Base-by-base conservation (phyloP, 1,140 invertebrate genomes). In the Drosophila rhopaloa region DNA sequence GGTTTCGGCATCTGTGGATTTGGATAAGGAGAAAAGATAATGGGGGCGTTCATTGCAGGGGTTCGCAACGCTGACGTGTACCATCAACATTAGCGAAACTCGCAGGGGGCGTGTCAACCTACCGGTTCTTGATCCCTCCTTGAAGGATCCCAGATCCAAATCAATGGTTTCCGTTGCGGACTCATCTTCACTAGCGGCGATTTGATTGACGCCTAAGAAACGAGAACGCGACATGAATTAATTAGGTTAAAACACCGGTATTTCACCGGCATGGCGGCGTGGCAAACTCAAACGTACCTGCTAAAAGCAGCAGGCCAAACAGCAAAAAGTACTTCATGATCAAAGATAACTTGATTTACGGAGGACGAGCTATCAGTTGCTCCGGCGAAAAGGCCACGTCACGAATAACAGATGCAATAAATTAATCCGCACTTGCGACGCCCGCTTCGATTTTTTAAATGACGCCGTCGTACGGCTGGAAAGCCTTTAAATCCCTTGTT, bases 71-170 rank as follows among this genome's bases (percentile, higher is more conserved):
- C 85, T 89, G 84, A 89, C 84, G 84, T 89, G 84, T 84, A 77
- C 85, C 40, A 65, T 61, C 24, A 41, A 19, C 19, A 38, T 29
- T 9, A 6, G 38, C 55, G 11, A 16, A 53, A 27, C n/a, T n/a
- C 44, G 14, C 29, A 16, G 53, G 57, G 66, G 70, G 50, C 71
- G 76, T 82, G 32, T 16, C 50, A 16, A 57, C 76, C 91, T 93
- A 97, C 96, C 96, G 93, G 97, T 98, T 93, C 96, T 94, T 11
- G 96, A 97, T 61, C 94, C 97, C 92, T 98, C 97, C 78, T 95
- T 94, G 65, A 95, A 96, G 32, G 96, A 94, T 5, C 97, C 97
- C 47, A 98, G 92, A 93, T 98, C 96, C 41, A 94, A 82, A 44
- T 97, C 96, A 24, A 97, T 95, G 14, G 91, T 94, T 80, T 93